These are phyloP conservation scores for Tetranychus truncatus DNA, from an alignment of 2,888 invertebrate species.

Conservation along the genomic window DNA sequence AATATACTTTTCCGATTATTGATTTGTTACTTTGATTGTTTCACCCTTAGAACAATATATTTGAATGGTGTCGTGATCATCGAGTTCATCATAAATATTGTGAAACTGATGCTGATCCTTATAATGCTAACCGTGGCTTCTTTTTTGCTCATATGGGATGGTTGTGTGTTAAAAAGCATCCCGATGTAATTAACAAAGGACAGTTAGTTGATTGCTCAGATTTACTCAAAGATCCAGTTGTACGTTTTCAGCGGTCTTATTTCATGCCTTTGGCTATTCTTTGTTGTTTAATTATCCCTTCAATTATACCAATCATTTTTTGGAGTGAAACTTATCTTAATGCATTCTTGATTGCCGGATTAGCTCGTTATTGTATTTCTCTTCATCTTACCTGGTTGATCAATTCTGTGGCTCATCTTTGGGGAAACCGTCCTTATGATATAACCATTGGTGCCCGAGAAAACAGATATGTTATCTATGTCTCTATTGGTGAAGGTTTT, in stretches of 20 bases:
- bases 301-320: slow-evolving; percentile 55
- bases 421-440: slow-evolving; percentile 81
- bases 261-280: slow-evolving; percentile 34
- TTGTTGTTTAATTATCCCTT: slow-evolving; percentile 40
- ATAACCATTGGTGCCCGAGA: slow-evolving; percentile 41
- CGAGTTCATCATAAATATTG: slow-evolving; percentile 34
- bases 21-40: slow-evolving; percentile 5
- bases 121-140: slow-evolving; percentile 24
- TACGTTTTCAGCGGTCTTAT: slow-evolving; percentile 28
- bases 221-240: slow-evolving; percentile 25
- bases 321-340: slow-evolving; percentile 62
- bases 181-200: slow-evolving; percentile 26
- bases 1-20: not conserved
- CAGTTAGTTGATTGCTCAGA: slow-evolving; percentile 24
- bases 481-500: slow-evolving; percentile 30
- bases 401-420: slow-evolving; percentile 84
- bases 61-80: slow-evolving; percentile 34
- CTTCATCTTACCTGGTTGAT: slow-evolving; percentile 82
- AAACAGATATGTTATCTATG: slow-evolving; percentile 31
- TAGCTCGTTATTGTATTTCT: slow-evolving; percentile 60
- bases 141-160: slow-evolving; percentile 21
- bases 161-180: slow-evolving; percentile 27
- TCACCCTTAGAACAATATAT: slow-evolving; percentile 31
- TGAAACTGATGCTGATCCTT: slow-evolving; percentile 27
- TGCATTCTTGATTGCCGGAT: slow-evolving; percentile 60